These are phyloP conservation scores for Amyelois transitella DNA, from an alignment of 1,140 invertebrate genomes.

Conservation along the genomic window DNA sequence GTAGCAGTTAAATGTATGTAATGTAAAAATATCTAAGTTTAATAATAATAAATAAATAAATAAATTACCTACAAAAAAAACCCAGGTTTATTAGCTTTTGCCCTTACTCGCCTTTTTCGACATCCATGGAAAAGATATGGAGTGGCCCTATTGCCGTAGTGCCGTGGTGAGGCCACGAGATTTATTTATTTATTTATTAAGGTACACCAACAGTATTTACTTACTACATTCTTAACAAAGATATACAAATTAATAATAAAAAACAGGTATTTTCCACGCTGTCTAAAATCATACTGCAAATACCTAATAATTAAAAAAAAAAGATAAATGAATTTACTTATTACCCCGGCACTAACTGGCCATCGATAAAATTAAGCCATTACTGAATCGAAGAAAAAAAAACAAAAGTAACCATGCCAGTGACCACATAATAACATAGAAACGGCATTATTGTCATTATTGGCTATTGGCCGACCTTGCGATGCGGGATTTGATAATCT, in stretches of 20 bases:
- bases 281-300: not conserved
- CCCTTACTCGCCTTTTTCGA: no score
- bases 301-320: not conserved
- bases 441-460: not conserved
- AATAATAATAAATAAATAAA: no score
- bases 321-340: not conserved
- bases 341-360: not conserved
- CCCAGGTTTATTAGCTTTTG: no score
- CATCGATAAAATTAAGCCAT: not conserved
- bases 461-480: slow-evolving; percentile 29
- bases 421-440: not conserved
- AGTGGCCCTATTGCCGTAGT: no score
- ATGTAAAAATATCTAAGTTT: no score
- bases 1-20: no score
- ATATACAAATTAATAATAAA: no score
- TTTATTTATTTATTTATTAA: no score
- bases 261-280: no score
- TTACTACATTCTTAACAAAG: not conserved
- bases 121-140: no score
- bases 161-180: no score
- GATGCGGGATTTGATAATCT: slow-evolving; percentile 50
- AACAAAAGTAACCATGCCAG: not conserved
- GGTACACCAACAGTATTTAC: not conserved
- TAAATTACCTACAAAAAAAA: no score
- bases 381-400: not conserved